Base-by-base conservation (phyloP, 1,140 invertebrate species). In the Sycophaga agraensis region DNA sequence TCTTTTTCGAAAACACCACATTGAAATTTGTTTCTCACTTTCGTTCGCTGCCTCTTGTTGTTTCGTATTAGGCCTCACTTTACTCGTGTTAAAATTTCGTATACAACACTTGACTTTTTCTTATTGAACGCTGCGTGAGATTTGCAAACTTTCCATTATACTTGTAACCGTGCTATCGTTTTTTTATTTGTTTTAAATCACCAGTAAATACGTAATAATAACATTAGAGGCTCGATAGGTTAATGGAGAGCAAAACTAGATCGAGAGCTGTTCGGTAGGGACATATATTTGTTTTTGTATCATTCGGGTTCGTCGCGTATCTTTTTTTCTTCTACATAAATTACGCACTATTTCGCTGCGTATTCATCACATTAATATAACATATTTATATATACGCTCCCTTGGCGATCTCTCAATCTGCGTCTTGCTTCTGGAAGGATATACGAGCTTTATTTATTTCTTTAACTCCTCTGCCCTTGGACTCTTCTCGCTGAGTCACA, bases 61-160 rank as follows among this genome's bases (percentile, higher is more conserved):
- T 67, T 59, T 59, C 50, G 58, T 59, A 70, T 72, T 67, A 70
- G 70, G 76, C 68, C 59, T 62, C 46, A 60, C 58, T 53, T 39
- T 39, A 14, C 34, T 48, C 22, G 26, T 45, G 16, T 39, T 35
- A 48, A 31, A 50, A 19, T 40, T 45, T 35, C n/a, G 35, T 12
- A 24, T 21, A 17, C 51, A n/a, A 43, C 34, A 17, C 37, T 37
- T 12, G 19, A 37, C 48, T 40, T 50, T 8, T 48, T 19, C 37
- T 12, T 5, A 11, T 35, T 21, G 45, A 53, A 6, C 21, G 4
- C 9, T 35, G 45, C 14, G n/a, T n/a, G 59, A 62, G 43, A 55
- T 53, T 51, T 22, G 49, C 51, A 7, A 63, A 51, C 34, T 21
- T 39, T 26, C 48, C 50, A 39, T 58, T 37, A 7, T 21, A 26